These are phyloP conservation scores for Vanessa cardui DNA, from an alignment of 2,888 invertebrate species.

Conservation along the genomic window DNA sequence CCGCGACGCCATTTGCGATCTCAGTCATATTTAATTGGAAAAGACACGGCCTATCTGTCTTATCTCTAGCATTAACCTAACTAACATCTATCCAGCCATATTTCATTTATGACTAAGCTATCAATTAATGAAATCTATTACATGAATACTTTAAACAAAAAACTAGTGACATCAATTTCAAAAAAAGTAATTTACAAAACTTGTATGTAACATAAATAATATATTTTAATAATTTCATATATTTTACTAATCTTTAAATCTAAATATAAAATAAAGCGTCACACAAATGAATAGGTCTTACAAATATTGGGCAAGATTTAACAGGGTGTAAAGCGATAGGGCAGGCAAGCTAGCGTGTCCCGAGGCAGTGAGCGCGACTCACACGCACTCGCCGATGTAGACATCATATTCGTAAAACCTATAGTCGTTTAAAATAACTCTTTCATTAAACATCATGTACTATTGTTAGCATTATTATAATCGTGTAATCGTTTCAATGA, in stretches of 20 bases:
- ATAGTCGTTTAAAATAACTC: constrained; percentile 12
- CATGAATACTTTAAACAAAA: too few relatives aligned
- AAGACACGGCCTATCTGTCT: constrained; percentile 28
- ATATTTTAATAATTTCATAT: not conserved
- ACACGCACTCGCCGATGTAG: constrained; percentile 65
- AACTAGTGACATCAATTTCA: too few relatives aligned
- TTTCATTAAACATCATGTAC: constrained; percentile 1
- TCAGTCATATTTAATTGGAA: constrained; percentile 39
- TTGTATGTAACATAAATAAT: too few relatives aligned
- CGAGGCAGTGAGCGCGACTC: constrained; percentile 51
- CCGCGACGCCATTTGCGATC: constrained; percentile 51
- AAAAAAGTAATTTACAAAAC: too few relatives aligned
- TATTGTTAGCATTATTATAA: constrained; percentile 1
- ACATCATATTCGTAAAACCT: constrained; percentile 50
- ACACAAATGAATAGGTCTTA: constrained; percentile 76
- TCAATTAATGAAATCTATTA: too few relatives aligned
- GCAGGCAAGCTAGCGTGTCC: constrained; percentile 76
- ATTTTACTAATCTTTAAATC: not conserved
- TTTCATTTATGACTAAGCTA: not conserved
- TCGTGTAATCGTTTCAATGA: not conserved
- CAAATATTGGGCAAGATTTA: constrained; percentile 79
- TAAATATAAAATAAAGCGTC: constrained; percentile 71
- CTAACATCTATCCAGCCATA: not conserved
- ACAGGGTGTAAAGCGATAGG: constrained; percentile 80
- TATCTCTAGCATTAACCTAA: constrained; percentile 20